Base-by-base conservation (phyloP, 2,888 invertebrate genomes). In the Cosmia trapezina region DNA sequence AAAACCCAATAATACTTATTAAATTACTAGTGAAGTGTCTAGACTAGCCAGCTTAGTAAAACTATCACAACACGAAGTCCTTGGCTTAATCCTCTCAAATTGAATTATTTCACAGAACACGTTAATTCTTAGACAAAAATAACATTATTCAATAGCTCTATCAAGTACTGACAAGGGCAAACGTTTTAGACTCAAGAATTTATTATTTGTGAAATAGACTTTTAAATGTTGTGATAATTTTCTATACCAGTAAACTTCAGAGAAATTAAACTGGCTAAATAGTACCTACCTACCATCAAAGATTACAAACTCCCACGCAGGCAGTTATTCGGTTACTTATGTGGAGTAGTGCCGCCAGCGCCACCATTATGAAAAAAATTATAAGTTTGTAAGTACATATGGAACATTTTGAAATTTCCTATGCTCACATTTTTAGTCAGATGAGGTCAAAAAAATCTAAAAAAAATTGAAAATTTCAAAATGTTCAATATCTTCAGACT, bases 91-190 rank as follows among this genome's bases (percentile, higher is more conserved):
- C 72, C 47, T 60, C 14, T 53, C 49, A 57, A 77, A 81, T 84
- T 80, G 65, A 81, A 78, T 72, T 69, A 75, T 53, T 81, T 87
- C 85, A 78, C 72, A 81, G 87, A 88, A 87, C 17, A 71, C 65
- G 59, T 78, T 75, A 74, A 73, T 75, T 80, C 69, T 70, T 73
- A 70, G 59, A 69, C 73, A 66, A 80, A 79, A 78, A 76, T 67
- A 73, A 71, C 45, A 66, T 64, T 70, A 45, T 56, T 70, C 45
- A 43, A 43, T 37, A 57, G 33, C 19, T 43, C 14, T 59, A 41
- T 65, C 17, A n/a, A 67, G 73, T 73, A 70, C 70, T 33, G 37
- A 59, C 70, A 47, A 62, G 56, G 19, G 19, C 65, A 70, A 60
- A 66, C 22, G 22, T 43, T 54, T n/a, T 12, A 66, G 14, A 12